A percentile compares a stretch with the other conserved stretches of the same genome.
Conservation (phyloP, 2,113 vertebrate species). For the Camelus dromedarius region DNA sequence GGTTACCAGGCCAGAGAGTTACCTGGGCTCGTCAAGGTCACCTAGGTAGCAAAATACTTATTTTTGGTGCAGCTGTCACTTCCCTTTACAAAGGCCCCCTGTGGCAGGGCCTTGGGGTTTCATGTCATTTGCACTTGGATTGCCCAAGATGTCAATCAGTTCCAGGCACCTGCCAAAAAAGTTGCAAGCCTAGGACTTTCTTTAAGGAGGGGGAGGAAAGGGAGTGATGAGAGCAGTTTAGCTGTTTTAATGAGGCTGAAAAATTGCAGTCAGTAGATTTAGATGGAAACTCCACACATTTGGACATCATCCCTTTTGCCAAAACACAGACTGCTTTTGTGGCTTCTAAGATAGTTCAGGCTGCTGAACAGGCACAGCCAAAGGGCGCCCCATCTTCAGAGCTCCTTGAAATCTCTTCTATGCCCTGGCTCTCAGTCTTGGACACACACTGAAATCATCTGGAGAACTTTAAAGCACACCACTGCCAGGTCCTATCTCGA, state of each 20-base stretch:
- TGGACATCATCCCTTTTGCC: background rate
- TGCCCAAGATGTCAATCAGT: background rate
- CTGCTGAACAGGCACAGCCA: background rate
- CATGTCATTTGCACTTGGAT: slow-evolving; percentile 22
- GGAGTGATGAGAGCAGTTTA: background rate
- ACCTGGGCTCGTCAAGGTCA: background rate
- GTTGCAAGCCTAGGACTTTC: background rate
- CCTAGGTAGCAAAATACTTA: background rate
- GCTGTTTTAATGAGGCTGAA: slow-evolving; percentile 29
- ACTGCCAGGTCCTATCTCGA: background rate
- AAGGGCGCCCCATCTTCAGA: background rate
- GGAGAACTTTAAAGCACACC: background rate
- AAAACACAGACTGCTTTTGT: background rate
- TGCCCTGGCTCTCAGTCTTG: background rate
- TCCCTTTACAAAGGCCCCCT: background rate
- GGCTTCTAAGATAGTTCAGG: background rate
- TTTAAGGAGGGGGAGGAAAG: slow-evolving; percentile 20
- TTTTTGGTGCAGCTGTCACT: background rate
- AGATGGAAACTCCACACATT: background rate
- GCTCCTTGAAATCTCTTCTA: background rate
- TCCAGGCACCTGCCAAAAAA: slow-evolving; percentile 36
- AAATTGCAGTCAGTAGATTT: background rate
- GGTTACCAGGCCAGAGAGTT: background rate
- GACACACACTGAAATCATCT: background rate
- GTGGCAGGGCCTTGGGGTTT: background rate